Conservation (phyloP, 1,140 invertebrate genomes). For the Carposina sasakii region DNA sequence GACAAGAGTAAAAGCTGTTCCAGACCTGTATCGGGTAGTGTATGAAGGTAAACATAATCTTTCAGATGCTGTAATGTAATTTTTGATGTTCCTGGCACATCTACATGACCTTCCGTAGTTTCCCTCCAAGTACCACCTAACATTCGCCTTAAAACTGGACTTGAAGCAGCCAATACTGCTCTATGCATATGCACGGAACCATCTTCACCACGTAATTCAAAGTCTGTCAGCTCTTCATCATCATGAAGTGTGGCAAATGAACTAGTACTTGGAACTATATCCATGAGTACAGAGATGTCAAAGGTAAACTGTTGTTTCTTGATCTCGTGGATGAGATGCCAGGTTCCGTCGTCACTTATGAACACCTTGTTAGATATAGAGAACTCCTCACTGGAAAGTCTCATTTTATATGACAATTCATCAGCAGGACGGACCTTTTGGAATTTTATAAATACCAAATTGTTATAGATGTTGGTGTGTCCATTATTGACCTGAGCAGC, state of each 20-base stretch:
- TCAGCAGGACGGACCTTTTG: constrained; percentile 18
- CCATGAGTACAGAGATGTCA: constrained; percentile 19
- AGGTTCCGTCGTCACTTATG: constrained; percentile 25
- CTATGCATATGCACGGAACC: constrained; percentile 28
- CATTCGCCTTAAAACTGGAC: constrained; percentile 30
- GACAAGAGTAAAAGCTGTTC: constrained; percentile 29
- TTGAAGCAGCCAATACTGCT: constrained; percentile 26
- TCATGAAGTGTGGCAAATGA: constrained; percentile 27
- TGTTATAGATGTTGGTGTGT: constrained; percentile 21
- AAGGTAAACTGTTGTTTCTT: constrained; percentile 21
- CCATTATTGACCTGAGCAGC: constrained; percentile 20
- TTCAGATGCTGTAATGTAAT: constrained; percentile 27
- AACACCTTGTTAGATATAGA: constrained; percentile 21
- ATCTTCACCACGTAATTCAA: constrained; percentile 29
- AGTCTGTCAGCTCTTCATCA: constrained; percentile 29
- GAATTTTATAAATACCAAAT: constrained; percentile 24
- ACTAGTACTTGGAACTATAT: constrained; percentile 15
- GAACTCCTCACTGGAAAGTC: constrained; percentile 20
- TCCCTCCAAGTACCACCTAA: constrained; percentile 30
- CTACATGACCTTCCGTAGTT: constrained; percentile 19
- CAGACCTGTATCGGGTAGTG: constrained; percentile 22
- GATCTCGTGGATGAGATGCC: constrained; percentile 28
- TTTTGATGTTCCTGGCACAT: constrained; percentile 23
- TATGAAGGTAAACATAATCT: constrained; percentile 29
- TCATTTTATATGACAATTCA: constrained; percentile 24